Evolutionary conservation across 2,113 vertebrate species (phyloP).

Genomic region (Lasiurus borealis): DNA sequence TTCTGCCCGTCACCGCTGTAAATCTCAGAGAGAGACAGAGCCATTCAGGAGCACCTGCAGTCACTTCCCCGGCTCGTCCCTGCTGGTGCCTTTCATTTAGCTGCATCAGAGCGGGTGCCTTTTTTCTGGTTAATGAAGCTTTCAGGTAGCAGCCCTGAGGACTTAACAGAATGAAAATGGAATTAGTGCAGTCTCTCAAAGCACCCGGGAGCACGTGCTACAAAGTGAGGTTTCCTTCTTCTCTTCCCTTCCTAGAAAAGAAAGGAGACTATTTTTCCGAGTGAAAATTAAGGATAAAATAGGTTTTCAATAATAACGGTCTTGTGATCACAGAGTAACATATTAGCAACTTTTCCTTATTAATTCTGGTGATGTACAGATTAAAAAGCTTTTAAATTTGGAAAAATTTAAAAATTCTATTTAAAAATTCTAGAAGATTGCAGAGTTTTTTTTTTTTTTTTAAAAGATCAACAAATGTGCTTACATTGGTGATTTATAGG

Average conservation of each 20-base stretch:
- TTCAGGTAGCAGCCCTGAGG: background rate
- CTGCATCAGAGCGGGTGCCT: no score
- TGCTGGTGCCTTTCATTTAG: background rate
- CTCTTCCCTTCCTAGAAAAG: background rate
- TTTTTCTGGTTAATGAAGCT: background rate
- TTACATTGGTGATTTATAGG: background rate
- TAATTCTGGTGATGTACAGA: background rate
- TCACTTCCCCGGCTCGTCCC: background rate
- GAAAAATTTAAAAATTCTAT: background rate
- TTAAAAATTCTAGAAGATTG: background rate
- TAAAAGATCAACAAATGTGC: background rate
- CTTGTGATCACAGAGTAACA: background rate
- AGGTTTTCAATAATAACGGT: background rate
- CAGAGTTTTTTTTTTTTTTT: no score
- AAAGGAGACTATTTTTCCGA: background rate
- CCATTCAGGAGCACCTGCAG: background rate
- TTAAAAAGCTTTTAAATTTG: background rate
- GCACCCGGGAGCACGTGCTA: background rate
- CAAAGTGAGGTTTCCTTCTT: background rate
- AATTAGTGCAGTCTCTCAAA: background rate
- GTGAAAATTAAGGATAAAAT: background rate
- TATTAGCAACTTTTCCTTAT: slow-evolving; percentile 33
- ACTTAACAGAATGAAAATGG: background rate
- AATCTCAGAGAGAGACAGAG: background rate
- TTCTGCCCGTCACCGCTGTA: background rate